phyloP scores from a whole-genome alignment of 2,888 invertebrate genomes.

The Chymomyza amoena region DNA sequence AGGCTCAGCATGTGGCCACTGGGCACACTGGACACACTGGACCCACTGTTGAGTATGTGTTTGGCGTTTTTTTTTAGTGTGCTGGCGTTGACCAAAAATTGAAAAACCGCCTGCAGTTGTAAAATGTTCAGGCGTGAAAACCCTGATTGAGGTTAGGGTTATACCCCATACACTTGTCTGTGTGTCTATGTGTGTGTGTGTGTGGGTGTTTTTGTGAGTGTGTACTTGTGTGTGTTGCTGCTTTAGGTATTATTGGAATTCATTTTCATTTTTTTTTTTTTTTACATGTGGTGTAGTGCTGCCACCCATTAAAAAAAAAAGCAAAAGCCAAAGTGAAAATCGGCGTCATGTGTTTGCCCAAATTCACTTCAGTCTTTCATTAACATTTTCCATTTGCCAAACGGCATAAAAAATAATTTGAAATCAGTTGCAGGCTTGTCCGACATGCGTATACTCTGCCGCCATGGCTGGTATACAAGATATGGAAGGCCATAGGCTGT shows the following conservation, averaged over 20 bases:
- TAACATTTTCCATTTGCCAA: constrained; percentile 57
- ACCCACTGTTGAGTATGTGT: not conserved
- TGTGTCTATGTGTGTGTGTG: not conserved
- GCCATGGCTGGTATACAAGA: no score
- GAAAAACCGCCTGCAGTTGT: constrained; percentile 74
- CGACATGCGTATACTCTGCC: no score
- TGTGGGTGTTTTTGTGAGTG: not conserved
- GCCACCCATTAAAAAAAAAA: constrained; percentile 45
- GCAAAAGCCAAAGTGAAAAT: constrained; percentile 64
- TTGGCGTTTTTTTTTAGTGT: constrained; percentile 11
- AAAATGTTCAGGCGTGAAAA: constrained; percentile 73
- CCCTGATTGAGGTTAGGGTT: constrained; percentile 64
- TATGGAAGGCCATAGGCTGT: no score
- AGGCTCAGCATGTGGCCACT: not conserved
- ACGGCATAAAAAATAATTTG: not conserved
- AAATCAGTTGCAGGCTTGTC: no score
- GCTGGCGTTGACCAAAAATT: constrained; percentile 59
- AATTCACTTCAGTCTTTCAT: constrained; percentile 64
- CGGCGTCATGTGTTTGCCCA: constrained; percentile 43
- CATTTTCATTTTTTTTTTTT: not conserved
- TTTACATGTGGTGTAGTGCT: not conserved
- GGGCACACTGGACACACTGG: not conserved
- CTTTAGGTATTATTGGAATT: not conserved
- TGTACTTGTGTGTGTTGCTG: constrained; percentile 1
- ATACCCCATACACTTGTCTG: not conserved